Conservation (phyloP, 2,797 vertebrate species). For the Neopelma chrysocephalum region DNA sequence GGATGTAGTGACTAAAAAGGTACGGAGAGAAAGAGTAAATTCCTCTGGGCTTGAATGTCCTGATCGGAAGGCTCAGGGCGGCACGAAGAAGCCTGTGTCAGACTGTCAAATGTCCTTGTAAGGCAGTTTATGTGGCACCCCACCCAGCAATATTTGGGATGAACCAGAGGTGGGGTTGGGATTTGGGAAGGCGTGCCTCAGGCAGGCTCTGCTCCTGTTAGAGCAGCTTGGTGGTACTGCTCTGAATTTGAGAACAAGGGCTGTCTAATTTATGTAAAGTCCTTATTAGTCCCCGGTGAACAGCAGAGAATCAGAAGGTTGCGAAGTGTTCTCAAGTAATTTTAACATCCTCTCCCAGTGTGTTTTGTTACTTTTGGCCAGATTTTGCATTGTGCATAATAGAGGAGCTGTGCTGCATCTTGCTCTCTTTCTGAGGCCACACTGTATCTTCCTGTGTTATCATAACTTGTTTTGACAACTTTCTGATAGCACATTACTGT, state of each 20-base stretch:
- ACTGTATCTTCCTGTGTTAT: background rate
- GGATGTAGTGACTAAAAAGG: background rate
- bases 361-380: background rate
- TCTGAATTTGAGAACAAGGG: background rate
- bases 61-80: background rate
- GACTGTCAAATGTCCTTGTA: background rate
- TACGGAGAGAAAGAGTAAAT: background rate
- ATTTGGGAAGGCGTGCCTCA: background rate
- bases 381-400: background rate
- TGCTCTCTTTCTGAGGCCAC: background rate
- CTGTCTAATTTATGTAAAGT: background rate
- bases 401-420: background rate
- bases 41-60: background rate
- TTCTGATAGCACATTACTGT: background rate
- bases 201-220: background rate
- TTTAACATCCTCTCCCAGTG: background rate
- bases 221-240: background rate
- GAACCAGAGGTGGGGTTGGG: background rate
- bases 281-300: background rate
- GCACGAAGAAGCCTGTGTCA: background rate
- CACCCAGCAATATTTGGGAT: background rate
- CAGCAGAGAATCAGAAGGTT: background rate
- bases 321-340: background rate
- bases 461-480: background rate
- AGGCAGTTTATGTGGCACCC: background rate